Base-by-base conservation (phyloP, 2,113 vertebrate genomes). In the Paramormyrops kingsleyae region DNA sequence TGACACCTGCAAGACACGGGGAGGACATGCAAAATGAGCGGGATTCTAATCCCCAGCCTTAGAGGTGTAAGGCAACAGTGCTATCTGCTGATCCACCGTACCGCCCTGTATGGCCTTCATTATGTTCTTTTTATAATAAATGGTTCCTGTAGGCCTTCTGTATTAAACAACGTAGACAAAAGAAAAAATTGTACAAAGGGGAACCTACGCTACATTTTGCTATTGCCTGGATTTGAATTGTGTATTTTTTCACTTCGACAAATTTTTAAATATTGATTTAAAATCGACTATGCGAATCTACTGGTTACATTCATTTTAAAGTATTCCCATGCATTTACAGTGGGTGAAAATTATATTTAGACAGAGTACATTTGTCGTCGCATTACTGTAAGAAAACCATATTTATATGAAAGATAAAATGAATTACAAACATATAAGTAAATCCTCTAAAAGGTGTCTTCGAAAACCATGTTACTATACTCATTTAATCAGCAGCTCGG, bases 381-480 rank as follows among this genome's bases (percentile, higher is more conserved):
- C 95, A 98, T 99, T 98, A 98, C 97, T 96, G 97, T 97, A 97
- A 97, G 96, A 97, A 97, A 97, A 97, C 97, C 97, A 96, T 95
- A 96, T 56, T 96, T 95, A 95, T 96, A 95, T 97, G 97, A 98
- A 97, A 97, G 97, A 97, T 97, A 96, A 97, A 98, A 98, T 98
- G 97, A 99, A 99, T 99, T 96, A 98, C 97, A 97, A 95, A 96
- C 98, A 97, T 97, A 97, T 97, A 99, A 99, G 98, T 97, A 98
- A 98, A 98, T 99, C 97, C 96, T 97, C 97, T 97, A 98, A 99
- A 98, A 97, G 97, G 97, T 97, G 97, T 97, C 97, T 98, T 97
- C 94, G 96, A 97, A 97, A 97, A 97, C 95, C 96, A 95, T 97
- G 97, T 99, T 98, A 98, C 98, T 98, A 97, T 98, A 96, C 96